phyloP scores from a whole-genome alignment of 2,797 vertebrate species.

The Carcharodon carcharias region DNA sequence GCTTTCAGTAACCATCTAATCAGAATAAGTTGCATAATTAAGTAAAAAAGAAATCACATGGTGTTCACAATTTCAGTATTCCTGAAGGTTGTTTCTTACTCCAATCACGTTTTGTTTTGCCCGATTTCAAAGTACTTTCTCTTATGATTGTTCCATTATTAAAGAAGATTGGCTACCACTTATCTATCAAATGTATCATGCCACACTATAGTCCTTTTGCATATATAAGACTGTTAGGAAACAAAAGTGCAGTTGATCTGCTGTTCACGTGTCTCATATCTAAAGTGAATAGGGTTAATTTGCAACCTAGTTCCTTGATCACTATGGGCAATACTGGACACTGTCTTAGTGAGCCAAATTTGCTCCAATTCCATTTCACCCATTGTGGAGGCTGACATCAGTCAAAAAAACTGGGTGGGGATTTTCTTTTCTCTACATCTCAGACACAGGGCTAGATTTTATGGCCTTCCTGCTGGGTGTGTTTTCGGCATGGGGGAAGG shows the following conservation, averaged over 20 bases:
- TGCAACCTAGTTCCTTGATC: background rate
- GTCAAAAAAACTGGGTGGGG: background rate
- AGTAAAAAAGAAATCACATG: background rate
- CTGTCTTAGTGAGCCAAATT: background rate
- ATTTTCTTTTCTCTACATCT: background rate
- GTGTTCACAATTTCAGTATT: background rate
- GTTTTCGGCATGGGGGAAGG: too few species aligned
- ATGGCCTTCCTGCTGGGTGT: too few species aligned
- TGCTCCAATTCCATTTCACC: background rate
- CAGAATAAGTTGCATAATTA: constrained; percentile 2
- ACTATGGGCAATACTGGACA: background rate
- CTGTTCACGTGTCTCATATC: background rate
- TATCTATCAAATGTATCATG: background rate
- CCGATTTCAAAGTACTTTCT: background rate
- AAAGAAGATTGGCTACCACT: constrained; percentile 24
- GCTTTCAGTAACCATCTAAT: constrained; percentile 4
- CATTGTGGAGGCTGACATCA: background rate
- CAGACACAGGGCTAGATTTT: background rate
- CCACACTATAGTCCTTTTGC: background rate
- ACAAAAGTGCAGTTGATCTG: background rate
- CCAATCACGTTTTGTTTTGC: background rate
- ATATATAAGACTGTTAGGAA: background rate
- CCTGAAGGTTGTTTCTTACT: background rate
- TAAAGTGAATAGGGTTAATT: background rate
- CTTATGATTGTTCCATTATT: constrained; percentile 17